Base-by-base conservation (phyloP, 2,888 invertebrate genomes). In the Chloroclysta siterata region DNA sequence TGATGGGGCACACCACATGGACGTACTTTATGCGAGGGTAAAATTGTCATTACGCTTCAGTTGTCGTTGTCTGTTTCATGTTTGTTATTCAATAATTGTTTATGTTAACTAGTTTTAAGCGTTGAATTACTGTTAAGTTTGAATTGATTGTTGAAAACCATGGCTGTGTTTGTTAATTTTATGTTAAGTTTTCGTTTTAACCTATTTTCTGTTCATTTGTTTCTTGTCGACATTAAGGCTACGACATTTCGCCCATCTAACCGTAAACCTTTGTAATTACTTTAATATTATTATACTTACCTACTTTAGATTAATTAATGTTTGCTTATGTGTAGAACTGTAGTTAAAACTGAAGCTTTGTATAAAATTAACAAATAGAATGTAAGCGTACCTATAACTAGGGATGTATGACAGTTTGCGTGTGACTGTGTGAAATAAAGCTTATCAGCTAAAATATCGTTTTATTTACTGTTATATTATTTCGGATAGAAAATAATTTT, bases 311-410 rank as follows among this genome's bases (percentile, higher is more conserved):
- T 68, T 79, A 76, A 70, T 73, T 6, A 56, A 60, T 64, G 69
- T 74, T 69, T 75, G 69, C 67, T 68, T 76, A 72, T n/a, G 70
- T 70, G 69, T 75, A 69, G 71, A 68, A 73, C 86, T 70, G 83
- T 90, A 75, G 94, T 94, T 81, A 94, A 95, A 88, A 94, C 94
- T 73, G 88, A 94, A 84, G 88, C 90, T 77, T 94, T 95, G 81
- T 88, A 77, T 78, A 90, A 89, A 78, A 91, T 96, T 80, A 93
- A 94, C 83, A 94, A 94, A 82, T 95, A 94, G 86, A 87, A 89
- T 81, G 10, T 50, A 65, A 72, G 71, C 65, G 65, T 70, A 68
- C 60, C 48, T 66, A 65, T 70, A 73, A 81, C 83, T 82, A 86
- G 82, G 66, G 85, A 87, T 76, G 88, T 87, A 83, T 87, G 88